Evolutionary conservation across 2,797 vertebrate species (phyloP), one percentile per base, ranked within the genome.

Genomic region (Coreius guichenoti): DNA sequence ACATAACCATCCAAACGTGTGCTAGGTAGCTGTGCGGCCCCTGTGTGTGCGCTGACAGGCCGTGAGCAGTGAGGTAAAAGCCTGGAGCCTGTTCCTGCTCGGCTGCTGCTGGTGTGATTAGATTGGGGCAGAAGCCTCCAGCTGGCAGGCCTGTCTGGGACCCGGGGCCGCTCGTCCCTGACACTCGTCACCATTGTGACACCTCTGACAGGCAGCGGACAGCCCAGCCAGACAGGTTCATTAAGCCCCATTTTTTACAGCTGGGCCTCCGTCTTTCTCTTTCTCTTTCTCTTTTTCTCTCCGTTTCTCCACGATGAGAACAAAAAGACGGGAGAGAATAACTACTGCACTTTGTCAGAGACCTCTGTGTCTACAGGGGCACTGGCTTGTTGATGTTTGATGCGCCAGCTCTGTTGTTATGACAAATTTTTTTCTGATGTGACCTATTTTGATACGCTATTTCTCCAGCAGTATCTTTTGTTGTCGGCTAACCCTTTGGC

Each of bases 171-270:
- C 96, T 96, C 95, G 96, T 98, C 97, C 98, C 97, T 95, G 94
- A 97, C 94, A 97, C 98, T 97, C 96, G 97, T 99, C 98, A 98
- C 97, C 95, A 95, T 95, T 84, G 96, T 99, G 98, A 99, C 98
- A 96, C 96, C 96, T 96, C 97, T 99, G 98, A 99, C 98, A 99
- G 97, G 97, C 97, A 96, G 96, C 96, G 98, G 97, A 99, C 98
- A 97, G 97, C 96, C 96, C 95, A 96, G 95, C 96, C 96, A 98
- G 98, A 99, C 97, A 99, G 98, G 98, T 99, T 99, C 98, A 99
- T 99, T 99, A 99, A 97, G 97, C 97, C 96, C 95, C 95, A 96
- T 97, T 98, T 97, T 96, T 97, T 97, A 96, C 98, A 99, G 98
- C 98, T 99, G 97, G 95, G 97, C 96, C 96, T 96, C 96, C 90